Conservation (phyloP, 2,113 vertebrate genomes). For the Pygoscelis antarcticus region DNA sequence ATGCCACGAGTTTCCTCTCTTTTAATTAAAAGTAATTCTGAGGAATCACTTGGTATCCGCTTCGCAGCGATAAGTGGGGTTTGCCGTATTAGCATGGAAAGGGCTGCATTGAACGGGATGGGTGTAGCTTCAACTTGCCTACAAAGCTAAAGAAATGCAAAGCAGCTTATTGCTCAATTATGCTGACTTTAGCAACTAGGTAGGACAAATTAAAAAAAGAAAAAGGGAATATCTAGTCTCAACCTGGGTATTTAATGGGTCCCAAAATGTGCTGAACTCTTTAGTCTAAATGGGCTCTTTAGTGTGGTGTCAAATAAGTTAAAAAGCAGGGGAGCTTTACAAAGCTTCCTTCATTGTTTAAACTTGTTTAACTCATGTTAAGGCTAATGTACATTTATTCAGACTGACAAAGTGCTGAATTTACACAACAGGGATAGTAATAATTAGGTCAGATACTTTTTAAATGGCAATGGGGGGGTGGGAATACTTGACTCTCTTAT, state of each 20-base stretch:
- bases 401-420: slow-evolving; percentile 68
- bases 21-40: slow-evolving; percentile 13
- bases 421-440: slow-evolving; percentile 62
- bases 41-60: neutral
- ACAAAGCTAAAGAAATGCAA: slow-evolving; percentile 60
- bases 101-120: neutral
- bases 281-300: slow-evolving; percentile 58
- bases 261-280: slow-evolving; percentile 55
- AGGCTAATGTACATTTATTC: slow-evolving; percentile 68
- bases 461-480: neutral
- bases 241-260: slow-evolving; percentile 53
- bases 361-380: slow-evolving; percentile 61
- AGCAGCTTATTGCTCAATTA: slow-evolving; percentile 47
- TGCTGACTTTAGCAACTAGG: slow-evolving; percentile 48
- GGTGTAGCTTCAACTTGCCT: slow-evolving; percentile 22
- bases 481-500: neutral
- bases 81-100: neutral
- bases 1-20: neutral
- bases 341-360: slow-evolving; percentile 50
- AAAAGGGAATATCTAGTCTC: slow-evolving; percentile 61
- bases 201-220: slow-evolving; percentile 53
- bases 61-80: slow-evolving; percentile 17
- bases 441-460: slow-evolving; percentile 66
- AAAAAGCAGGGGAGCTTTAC: slow-evolving; percentile 36
- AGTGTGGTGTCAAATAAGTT: slow-evolving; percentile 60